A percentile compares a stretch with the other conserved stretches of the same genome.
phyloP scores from a whole-genome alignment of 2,797 vertebrate species.

The Syndactyla subalaris region DNA sequence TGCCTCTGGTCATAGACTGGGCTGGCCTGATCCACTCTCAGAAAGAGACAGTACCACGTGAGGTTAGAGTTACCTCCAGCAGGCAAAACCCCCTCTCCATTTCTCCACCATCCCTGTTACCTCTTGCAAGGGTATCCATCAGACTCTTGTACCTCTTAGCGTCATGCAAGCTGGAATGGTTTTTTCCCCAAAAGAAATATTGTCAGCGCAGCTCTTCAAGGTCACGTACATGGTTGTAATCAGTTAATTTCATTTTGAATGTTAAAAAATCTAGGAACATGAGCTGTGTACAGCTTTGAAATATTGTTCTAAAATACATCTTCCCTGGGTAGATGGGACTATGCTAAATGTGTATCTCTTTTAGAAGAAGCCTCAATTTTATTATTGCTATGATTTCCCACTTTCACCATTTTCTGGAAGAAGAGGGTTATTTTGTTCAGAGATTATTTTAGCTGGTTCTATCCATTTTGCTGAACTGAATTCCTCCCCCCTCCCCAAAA shows the following conservation, averaged over 20 bases:
- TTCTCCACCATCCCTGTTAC: not conserved
- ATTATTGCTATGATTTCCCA: not conserved
- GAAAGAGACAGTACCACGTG: not conserved
- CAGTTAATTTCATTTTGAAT: not conserved
- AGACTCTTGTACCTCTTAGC: not conserved
- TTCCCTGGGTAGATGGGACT: not conserved
- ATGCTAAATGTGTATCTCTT: not conserved
- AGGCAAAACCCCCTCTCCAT: not conserved
- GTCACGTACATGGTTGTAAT: not conserved
- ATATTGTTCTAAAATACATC: not conserved
- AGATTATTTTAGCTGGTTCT: slow-evolving; percentile 12
- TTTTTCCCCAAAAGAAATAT: not conserved
- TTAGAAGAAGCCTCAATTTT: not conserved
- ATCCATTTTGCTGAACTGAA: not conserved
- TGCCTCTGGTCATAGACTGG: not conserved
- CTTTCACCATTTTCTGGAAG: not conserved
- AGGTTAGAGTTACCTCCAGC: not conserved
- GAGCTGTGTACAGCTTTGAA: not conserved
- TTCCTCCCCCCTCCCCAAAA: not conserved
- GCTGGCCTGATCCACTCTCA: not conserved
- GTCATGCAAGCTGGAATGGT: not conserved
- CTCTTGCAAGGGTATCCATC: not conserved
- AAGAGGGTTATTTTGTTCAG: not conserved
- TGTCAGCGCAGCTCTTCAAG: not conserved
- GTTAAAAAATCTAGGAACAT: not conserved